phyloP scores from a whole-genome alignment of 2,113 vertebrate genomes.

The Leuciscus idus region DNA sequence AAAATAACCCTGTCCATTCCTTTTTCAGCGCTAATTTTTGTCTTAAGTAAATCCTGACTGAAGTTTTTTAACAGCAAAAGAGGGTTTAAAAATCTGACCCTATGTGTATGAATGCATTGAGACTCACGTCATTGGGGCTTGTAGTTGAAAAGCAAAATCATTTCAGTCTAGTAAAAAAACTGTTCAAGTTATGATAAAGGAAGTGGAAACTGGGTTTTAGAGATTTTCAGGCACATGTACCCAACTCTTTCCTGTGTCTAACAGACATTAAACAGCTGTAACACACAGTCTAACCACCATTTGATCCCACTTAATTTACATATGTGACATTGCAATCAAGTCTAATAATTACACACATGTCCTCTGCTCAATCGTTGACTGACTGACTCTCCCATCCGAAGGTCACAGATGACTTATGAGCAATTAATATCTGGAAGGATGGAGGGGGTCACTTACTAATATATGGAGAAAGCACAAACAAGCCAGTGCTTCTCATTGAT shows the following conservation, averaged over 20 bases:
- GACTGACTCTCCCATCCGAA: constrained; percentile 3
- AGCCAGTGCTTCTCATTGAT: constrained; percentile 7
- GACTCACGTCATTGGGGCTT: not conserved
- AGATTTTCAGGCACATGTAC: not conserved
- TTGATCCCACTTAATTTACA: not conserved
- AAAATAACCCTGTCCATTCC: too few relatives aligned
- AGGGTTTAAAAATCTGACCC: too few relatives aligned
- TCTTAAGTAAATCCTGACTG: too few relatives aligned
- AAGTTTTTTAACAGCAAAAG: too few relatives aligned
- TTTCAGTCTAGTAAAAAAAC: constrained; percentile 10
- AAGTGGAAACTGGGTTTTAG: not conserved
- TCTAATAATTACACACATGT: not conserved
- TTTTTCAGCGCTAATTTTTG: too few relatives aligned
- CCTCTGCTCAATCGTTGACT: constrained; percentile 5
- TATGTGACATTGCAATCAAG: not conserved
- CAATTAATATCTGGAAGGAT: not conserved
- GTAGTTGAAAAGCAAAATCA: not conserved
- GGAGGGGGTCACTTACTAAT: not conserved
- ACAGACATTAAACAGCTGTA: not conserved
- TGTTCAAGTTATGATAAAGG: not conserved
- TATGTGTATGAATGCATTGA: not conserved
- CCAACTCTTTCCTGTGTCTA: not conserved
- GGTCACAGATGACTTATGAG: constrained; percentile 18
- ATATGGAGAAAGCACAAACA: not conserved
- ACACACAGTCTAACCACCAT: not conserved